Percentiles rank a stretch among this genome's conserved stretches.
phyloP scores from a whole-genome alignment of 2,797 vertebrate genomes.

The Leptodactylus fallax region DNA sequence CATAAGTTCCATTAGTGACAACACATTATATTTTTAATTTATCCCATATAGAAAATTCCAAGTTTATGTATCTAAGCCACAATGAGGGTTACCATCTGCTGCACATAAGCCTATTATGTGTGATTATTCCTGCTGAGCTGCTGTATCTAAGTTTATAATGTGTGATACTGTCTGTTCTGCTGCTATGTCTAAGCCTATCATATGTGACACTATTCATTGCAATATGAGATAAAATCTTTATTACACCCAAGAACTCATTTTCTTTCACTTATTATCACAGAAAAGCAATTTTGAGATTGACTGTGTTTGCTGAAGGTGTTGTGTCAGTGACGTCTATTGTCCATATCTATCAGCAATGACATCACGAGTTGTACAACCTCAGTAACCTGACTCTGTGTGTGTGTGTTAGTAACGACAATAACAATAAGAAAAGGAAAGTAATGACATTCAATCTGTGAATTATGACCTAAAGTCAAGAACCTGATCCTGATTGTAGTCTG shows the following conservation, averaged over 20 bases:
- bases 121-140: too few relatives aligned
- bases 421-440: background rate
- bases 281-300: background rate
- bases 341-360: background rate
- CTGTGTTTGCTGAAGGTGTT: background rate
- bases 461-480: background rate
- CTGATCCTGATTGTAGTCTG: background rate
- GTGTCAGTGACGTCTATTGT: background rate
- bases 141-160: too few relatives aligned
- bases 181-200: too few relatives aligned
- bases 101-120: too few relatives aligned
- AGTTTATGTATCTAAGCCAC: background rate
- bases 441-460: background rate
- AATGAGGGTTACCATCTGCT: too few relatives aligned
- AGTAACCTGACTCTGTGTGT: background rate
- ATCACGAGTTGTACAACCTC: background rate
- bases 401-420: background rate
- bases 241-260: background rate
- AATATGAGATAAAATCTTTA: background rate
- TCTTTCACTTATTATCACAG: background rate
- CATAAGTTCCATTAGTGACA: too few relatives aligned
- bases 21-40: too few relatives aligned
- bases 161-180: too few relatives aligned
- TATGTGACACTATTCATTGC: too few relatives aligned
- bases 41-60: background rate